Percentiles rank a stretch among this genome's conserved stretches.
Conservation (phyloP, 1,140 invertebrate species). For the Pollicipes pollicipes region DNA sequence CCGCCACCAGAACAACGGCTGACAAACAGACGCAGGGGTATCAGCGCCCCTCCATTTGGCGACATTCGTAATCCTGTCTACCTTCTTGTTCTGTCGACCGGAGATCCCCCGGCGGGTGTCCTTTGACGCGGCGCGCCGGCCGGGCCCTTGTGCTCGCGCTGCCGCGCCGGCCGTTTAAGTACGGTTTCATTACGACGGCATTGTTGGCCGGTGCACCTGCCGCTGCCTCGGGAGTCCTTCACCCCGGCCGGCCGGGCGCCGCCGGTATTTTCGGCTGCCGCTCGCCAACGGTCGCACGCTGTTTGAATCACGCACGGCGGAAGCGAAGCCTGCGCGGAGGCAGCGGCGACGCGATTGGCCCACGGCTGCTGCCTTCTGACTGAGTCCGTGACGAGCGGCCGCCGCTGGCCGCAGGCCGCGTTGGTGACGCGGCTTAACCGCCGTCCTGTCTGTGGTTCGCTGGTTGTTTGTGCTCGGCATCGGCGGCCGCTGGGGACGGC, state of each 20-base stretch:
- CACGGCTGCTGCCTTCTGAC: not conserved
- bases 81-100: not conserved
- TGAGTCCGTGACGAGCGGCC: too few relatives aligned
- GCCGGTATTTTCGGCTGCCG: not conserved
- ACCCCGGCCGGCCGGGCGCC: too few relatives aligned
- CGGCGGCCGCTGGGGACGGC: too few relatives aligned
- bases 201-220: not conserved
- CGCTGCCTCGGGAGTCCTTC: not conserved
- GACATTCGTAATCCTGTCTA: not conserved
- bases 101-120: not conserved
- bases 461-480: too few relatives aligned
- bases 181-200: not conserved
- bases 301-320: not conserved
- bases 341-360: too few relatives aligned
- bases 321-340: not conserved
- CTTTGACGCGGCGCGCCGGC: too few relatives aligned
- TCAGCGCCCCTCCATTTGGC: too few relatives aligned
- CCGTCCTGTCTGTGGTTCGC: not conserved
- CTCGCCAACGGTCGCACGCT: not conserved
- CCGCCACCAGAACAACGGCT: not conserved
- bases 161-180: not conserved
- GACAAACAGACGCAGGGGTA: not conserved
- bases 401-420: too few relatives aligned
- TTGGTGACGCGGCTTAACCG: too few relatives aligned
- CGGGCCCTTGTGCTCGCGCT: not conserved